Base-by-base conservation (phyloP, 2,113 vertebrate species). In the Leptocoma aspasia region DNA sequence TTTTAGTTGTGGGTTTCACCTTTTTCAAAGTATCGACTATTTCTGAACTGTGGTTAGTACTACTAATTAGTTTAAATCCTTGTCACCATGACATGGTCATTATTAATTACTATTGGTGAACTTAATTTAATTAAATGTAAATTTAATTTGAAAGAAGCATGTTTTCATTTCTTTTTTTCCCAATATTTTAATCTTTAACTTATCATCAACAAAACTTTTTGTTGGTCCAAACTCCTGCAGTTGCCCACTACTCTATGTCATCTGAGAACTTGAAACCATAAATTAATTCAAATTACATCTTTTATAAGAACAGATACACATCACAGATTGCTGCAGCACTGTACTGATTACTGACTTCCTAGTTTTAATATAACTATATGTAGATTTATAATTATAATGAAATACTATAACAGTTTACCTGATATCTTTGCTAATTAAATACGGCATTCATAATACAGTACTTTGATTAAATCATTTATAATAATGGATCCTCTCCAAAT, bases 391-490 rank as follows among this genome's bases (percentile, higher is more conserved):
- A 82, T 30, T 83, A 65, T 66, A 90, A 94, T 69, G 20, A 84
- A 90, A 69, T 66, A 86, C 21, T 80, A 0, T 49, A 86, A 70
- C 30, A 77, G 31, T 44, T 93, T 69, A 81, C 45, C 41, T 69
- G 57, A 37, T 82, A 87, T 41, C 39, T 84, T 94, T 56, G 37
- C 65, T 87, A 91, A 94, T 95, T 91, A 92, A 92, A 95, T 61
- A 89, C 31, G 54, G 27, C 10, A 85, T 89, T 91, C 53, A 41
- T 82, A 87, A 82, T 47, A 50, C 1, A 85, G 65, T 57, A 60
- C 44, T 39, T 80, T 89, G 45, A 91, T 76, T 76, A 95, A 82
- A 94, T 84, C 5, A 91, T 54, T 85, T 71, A 23, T 64, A 65
- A 63, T 65, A 72, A 94, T 17, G 19, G 26, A 84, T 21, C 10